Percentiles rank a stretch among this genome's conserved stretches.
Evolutionary conservation across 2,113 vertebrate species (phyloP).

Genomic region (Carettochelys insculpta): DNA sequence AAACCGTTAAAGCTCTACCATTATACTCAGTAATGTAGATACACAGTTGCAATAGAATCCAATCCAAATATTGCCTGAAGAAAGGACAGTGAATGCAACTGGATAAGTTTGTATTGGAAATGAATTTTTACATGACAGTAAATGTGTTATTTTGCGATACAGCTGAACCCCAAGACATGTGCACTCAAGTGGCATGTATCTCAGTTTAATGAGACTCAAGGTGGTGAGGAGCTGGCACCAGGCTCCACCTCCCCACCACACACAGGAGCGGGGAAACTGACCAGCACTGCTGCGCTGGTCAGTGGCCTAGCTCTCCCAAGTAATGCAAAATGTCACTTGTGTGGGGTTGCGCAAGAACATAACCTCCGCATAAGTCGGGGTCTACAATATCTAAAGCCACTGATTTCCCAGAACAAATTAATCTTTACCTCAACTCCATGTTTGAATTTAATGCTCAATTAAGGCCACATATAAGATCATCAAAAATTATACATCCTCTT

Average conservation of each 20-base stretch:
- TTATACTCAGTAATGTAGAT: not conserved
- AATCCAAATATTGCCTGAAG: not conserved
- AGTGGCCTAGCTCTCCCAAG: too few relatives aligned
- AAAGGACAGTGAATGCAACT: fast-evolving
- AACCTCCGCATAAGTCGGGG: too few relatives aligned
- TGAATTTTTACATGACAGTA: not conserved
- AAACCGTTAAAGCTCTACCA: not conserved
- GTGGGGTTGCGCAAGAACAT: too few relatives aligned
- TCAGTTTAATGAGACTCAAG: too few relatives aligned
- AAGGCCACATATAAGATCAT: not conserved
- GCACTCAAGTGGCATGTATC: too few relatives aligned
- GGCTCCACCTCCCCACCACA: too few relatives aligned
- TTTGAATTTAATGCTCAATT: not conserved
- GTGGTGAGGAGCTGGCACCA: too few relatives aligned
- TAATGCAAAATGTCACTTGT: too few relatives aligned
- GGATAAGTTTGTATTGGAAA: not conserved
- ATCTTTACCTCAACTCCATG: not conserved
- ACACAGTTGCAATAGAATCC: not conserved
- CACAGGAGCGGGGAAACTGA: too few relatives aligned
- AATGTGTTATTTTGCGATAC: not conserved
- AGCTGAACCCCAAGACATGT: too few relatives aligned
- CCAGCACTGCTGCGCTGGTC: too few relatives aligned
- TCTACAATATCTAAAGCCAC: too few relatives aligned
- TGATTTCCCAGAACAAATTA: not conserved
- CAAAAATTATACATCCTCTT: not conserved